Evolutionary conservation across 2,888 invertebrate species (phyloP).

Genomic region (Mactromeris polynyma): DNA sequence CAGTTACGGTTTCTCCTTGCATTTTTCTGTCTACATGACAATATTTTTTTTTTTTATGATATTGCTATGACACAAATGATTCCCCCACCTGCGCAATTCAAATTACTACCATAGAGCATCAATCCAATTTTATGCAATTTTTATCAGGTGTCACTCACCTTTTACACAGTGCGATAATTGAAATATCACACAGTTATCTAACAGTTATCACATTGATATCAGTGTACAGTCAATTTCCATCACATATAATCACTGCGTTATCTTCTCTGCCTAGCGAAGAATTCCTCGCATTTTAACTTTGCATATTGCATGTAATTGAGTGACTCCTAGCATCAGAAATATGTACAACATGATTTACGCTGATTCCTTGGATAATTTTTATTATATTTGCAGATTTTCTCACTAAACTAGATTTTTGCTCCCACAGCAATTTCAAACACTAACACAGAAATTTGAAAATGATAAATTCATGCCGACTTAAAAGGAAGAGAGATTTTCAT

Average conservation of each 20-base stretch:
- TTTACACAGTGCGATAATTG: slow-evolving; percentile 38
- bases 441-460: no score
- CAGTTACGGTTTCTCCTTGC: no score
- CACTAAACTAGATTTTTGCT: background rate
- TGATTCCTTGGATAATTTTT: background rate
- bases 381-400: background rate
- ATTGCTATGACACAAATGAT: background rate
- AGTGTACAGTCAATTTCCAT: slow-evolving; percentile 45
- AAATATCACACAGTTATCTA: slow-evolving; percentile 44
- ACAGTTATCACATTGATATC: slow-evolving; percentile 29
- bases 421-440: no score
- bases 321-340: background rate
- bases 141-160: slow-evolving; percentile 50
- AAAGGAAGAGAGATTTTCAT: no score
- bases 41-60: no score
- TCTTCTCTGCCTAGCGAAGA: slow-evolving; percentile 5
- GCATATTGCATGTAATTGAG: background rate
- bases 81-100: background rate
- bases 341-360: background rate
- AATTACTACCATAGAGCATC: background rate
- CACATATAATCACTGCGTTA: slow-evolving; percentile 29
- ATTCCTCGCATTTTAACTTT: background rate
- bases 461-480: no score
- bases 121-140: background rate
- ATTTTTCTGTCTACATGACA: no score